A percentile compares a stretch with the other conserved stretches of the same genome.
Evolutionary conservation across 2,113 vertebrate species (phyloP).

Genomic region (Gorsachius goisagi): DNA sequence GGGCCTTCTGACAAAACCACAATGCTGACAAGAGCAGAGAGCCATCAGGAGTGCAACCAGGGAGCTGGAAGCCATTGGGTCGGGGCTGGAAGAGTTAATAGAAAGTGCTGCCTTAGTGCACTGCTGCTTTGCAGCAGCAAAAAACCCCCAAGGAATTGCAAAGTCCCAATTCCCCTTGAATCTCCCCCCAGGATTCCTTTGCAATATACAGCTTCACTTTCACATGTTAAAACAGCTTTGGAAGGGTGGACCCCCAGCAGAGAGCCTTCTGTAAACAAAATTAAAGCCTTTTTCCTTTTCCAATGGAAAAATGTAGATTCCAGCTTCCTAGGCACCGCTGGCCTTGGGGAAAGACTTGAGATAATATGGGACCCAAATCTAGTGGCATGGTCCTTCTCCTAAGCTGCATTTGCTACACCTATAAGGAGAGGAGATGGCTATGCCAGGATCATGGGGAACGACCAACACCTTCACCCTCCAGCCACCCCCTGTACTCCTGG

Average conservation of each 20-base stretch:
- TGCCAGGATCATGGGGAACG: not conserved
- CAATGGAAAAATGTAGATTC: not conserved
- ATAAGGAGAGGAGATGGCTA: not conserved
- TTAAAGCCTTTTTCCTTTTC: not conserved
- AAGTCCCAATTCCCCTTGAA: not conserved
- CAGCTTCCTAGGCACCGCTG: not conserved
- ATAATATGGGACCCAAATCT: not conserved
- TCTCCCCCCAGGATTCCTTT: not conserved
- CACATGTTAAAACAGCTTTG: not conserved
- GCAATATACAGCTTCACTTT: not conserved
- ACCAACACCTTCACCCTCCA: not conserved
- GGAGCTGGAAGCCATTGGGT: not conserved
- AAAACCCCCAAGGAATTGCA: not conserved
- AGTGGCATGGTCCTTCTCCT: not conserved
- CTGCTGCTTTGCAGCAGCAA: not conserved
- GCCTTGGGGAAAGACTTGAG: not conserved
- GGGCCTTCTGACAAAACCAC: slow-evolving; percentile 3
- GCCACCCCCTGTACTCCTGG: not conserved
- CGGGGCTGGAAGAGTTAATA: not conserved
- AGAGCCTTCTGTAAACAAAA: not conserved
- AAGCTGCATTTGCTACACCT: not conserved
- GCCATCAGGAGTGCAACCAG: not conserved
- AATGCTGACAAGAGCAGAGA: not conserved
- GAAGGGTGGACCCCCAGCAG: not conserved
- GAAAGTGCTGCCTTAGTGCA: not conserved